phyloP scores from a whole-genome alignment of 1,140 invertebrate species.

The Mamestra configurata region DNA sequence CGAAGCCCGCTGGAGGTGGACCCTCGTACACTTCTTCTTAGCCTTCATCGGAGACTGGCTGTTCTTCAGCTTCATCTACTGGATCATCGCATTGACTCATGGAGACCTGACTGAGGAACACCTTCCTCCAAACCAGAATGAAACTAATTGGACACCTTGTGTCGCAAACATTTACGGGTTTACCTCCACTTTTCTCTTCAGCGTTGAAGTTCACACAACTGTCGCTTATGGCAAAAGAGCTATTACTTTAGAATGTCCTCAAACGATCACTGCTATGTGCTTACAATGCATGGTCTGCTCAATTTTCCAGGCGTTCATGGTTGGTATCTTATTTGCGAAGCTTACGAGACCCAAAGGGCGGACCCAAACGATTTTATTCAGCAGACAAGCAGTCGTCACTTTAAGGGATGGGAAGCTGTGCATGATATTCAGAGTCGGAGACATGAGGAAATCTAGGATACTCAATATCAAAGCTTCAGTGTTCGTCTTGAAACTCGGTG shows the following conservation, averaged over 20 bases:
- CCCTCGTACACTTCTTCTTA: slow-evolving; percentile 95
- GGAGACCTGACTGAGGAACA: slow-evolving; percentile 94
- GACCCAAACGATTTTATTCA: slow-evolving; percentile 97
- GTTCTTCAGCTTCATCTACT: slow-evolving; percentile 96
- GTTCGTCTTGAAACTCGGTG: slow-evolving; percentile 92
- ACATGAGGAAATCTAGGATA: slow-evolving; percentile 98
- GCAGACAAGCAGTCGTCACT: slow-evolving; percentile 95
- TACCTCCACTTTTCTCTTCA: slow-evolving; percentile 95
- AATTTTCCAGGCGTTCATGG: slow-evolving; percentile 94
- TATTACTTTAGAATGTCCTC: slow-evolving; percentile 96
- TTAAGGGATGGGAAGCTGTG: slow-evolving; percentile 94
- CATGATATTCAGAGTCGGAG: slow-evolving; percentile 97
- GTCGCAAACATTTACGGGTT: slow-evolving; percentile 94
- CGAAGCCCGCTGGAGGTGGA: slow-evolving; percentile 98
- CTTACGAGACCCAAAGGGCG: slow-evolving; percentile 98
- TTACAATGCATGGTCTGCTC: slow-evolving; percentile 98
- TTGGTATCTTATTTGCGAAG: slow-evolving; percentile 95
- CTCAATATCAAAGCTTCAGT: slow-evolving; percentile 95
- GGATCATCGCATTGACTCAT: slow-evolving; percentile 95
- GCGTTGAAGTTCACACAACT: slow-evolving; percentile 96
- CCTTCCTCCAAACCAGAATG: slow-evolving; percentile 89
- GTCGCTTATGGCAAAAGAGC: slow-evolving; percentile 93
- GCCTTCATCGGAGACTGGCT: slow-evolving; percentile 96
- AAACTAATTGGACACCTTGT: slow-evolving; percentile 93
- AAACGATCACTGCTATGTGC: slow-evolving; percentile 98